phyloP scores from a whole-genome alignment of 2,113 vertebrate species.

The Corythoichthys intestinalis region DNA sequence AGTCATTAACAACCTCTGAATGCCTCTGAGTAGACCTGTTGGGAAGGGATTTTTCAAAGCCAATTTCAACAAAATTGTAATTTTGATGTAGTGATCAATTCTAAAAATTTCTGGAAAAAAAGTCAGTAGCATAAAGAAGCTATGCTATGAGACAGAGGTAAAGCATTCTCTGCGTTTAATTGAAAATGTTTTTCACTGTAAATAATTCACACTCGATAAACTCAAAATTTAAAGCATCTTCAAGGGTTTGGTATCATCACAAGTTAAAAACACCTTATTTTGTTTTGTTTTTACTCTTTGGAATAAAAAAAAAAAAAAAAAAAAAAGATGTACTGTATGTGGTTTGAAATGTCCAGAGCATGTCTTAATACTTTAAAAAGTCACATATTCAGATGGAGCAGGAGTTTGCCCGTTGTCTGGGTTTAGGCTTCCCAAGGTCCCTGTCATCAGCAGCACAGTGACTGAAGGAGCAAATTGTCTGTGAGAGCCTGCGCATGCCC shows the following conservation, averaged over 20 bases:
- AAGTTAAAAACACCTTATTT: slow-evolving; percentile 14
- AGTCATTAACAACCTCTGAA: slow-evolving; percentile 22
- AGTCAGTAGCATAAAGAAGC: neutral
- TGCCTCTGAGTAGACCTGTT: slow-evolving; percentile 17
- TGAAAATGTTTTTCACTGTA: slow-evolving; percentile 20
- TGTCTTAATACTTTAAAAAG: slow-evolving; percentile 10
- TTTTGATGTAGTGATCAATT: neutral
- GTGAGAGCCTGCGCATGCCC: slow-evolving; percentile 90
- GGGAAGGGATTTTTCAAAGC: neutral
- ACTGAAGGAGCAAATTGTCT: slow-evolving; percentile 87
- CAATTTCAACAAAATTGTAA: neutral
- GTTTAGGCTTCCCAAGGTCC: slow-evolving; percentile 83
- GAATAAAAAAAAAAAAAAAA: neutral
- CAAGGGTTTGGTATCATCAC: slow-evolving; percentile 16
- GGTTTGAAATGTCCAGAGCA: slow-evolving; percentile 1
- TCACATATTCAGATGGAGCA: slow-evolving; percentile 83
- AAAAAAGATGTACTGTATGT: neutral
- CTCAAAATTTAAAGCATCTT: slow-evolving; percentile 17
- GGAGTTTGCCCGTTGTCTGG: slow-evolving; percentile 90
- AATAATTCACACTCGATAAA: slow-evolving; percentile 19
- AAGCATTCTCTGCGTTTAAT: slow-evolving; percentile 13
- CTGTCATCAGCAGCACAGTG: slow-evolving; percentile 78
- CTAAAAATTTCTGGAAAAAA: neutral
- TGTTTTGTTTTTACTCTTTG: slow-evolving; percentile 5
- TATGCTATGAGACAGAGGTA: slow-evolving; percentile 3